A percentile compares a stretch with the other conserved stretches of the same genome.
phyloP scores from a whole-genome alignment of 2,888 invertebrate genomes.

The Balanococcus diminutus region DNA sequence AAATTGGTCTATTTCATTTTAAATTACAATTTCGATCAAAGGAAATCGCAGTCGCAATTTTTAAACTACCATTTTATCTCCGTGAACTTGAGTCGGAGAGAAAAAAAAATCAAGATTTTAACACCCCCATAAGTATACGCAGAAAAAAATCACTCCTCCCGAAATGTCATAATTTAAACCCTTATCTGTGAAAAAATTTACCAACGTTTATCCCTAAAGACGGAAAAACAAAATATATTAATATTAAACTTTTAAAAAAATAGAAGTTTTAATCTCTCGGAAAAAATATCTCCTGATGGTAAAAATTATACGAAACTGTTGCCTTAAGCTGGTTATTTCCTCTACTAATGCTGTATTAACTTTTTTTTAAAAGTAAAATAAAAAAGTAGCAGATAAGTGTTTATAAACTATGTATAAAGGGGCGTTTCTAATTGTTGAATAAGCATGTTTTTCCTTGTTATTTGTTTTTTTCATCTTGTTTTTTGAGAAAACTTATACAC shows the following conservation, averaged over 20 bases:
- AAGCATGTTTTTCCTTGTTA: neutral
- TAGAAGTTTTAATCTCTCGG: constrained; percentile 40
- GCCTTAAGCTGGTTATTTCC: constrained; percentile 49
- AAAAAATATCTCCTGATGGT: constrained; percentile 26
- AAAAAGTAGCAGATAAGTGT: constrained; percentile 39
- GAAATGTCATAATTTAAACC: constrained; percentile 44
- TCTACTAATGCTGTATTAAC: constrained; percentile 40
- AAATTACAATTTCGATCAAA: too few species aligned
- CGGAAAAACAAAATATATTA: constrained; percentile 49
- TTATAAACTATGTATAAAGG: constrained; percentile 19
- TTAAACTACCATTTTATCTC: too few species aligned
- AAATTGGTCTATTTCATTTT: too few species aligned
- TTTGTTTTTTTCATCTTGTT: neutral
- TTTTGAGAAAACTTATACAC: neutral
- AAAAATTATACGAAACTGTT: constrained; percentile 48
- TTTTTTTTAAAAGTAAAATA: constrained; percentile 5
- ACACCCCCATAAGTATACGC: neutral
- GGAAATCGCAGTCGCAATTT: too few species aligned
- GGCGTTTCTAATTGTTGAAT: constrained; percentile 36
- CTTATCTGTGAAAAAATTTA: constrained; percentile 44
- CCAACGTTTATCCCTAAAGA: constrained; percentile 43
- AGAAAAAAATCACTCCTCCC: constrained; percentile 29
- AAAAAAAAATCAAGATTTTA: constrained; percentile 21
- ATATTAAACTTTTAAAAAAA: constrained; percentile 48
- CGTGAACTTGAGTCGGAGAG: neutral